Base-by-base conservation (phyloP, 2,888 invertebrate species). In the Phalera bucephala region DNA sequence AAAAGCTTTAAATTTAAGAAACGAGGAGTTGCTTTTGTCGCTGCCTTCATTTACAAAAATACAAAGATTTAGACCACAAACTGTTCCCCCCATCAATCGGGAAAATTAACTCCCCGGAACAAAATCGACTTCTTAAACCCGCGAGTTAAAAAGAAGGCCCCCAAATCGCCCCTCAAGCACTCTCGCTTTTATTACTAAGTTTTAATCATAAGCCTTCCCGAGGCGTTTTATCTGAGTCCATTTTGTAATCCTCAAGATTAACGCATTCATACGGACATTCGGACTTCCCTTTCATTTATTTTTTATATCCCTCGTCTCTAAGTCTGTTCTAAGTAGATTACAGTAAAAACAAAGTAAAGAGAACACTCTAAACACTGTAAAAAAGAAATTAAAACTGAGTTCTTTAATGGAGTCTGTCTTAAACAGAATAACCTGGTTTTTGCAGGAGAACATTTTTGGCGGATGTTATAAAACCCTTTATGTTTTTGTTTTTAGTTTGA, bases 161-260 rank as follows among this genome's bases (percentile, higher is more conserved):
- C n/a, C n/a, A n/a, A n/a, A n/a, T n/a, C n/a, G n/a, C n/a, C n/a
- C n/a, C n/a, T n/a, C n/a, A n/a, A n/a, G n/a, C n/a, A n/a, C n/a
- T n/a, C n/a, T n/a, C n/a, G 14, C 7, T 41, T 53, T 61, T 47
- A 50, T 45, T 35, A 13, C 14, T 25, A 36, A 33, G 27, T 47
- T 47, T 62, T 45, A 58, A 48, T 42, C 33, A 43, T 54, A 51
- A 57, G 42, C 39, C 55, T 45, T 45, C 40, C 47, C 2, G 40
- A 40, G 50, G 57, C 51, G 59, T 47, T 58, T 61, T 44, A 51
- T 51, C 51, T 48, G 45, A 58, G 51, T 53, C 59, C 62, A 61
- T 53, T 47, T 50, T 44, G 45, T 61, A 61, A 58, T 58, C 62
- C 42, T 15, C 11, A 8, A 42, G 58, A 57, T 58, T 58, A 58